phyloP scores from a whole-genome alignment of 1,140 invertebrate species.

The Augochlora pura region DNA sequence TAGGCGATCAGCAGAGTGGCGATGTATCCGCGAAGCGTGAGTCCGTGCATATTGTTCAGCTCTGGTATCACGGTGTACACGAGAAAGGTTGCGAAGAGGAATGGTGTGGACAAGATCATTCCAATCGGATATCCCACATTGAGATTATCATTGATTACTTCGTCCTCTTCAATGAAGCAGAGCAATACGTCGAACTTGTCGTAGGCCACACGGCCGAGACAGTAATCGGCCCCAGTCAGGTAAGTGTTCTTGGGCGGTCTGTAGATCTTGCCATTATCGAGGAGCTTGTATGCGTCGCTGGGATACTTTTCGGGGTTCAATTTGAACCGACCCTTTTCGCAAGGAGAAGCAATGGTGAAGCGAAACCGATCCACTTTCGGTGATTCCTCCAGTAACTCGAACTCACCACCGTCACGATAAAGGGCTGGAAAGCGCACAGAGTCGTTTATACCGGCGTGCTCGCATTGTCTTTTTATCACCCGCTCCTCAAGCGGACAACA shows the following conservation, averaged over 20 bases:
- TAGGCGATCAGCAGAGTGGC: constrained; percentile 79
- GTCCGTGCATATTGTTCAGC: constrained; percentile 81
- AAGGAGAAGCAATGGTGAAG: constrained; percentile 43
- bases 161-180: constrained; percentile 43
- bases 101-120: constrained; percentile 80
- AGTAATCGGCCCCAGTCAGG: constrained; percentile 42
- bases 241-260: constrained; percentile 59
- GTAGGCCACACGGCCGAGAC: constrained; percentile 39
- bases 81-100: constrained; percentile 79
- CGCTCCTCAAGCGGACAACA: constrained; percentile 32
- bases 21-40: constrained; percentile 80
- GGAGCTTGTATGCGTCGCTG: constrained; percentile 79
- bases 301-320: constrained; percentile 75
- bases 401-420: background rate
- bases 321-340: constrained; percentile 66
- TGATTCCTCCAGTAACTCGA: background rate
- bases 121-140: constrained; percentile 56
- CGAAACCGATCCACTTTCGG: constrained; percentile 16
- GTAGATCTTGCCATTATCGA: constrained; percentile 81
- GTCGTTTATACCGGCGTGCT: background rate
- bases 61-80: constrained; percentile 80
- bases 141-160: background rate
- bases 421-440: constrained; percentile 27
- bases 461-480: background rate
- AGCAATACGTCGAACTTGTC: constrained; percentile 41